phyloP scores from a whole-genome alignment of 2,113 vertebrate species.

The Jaculus jaculus region DNA sequence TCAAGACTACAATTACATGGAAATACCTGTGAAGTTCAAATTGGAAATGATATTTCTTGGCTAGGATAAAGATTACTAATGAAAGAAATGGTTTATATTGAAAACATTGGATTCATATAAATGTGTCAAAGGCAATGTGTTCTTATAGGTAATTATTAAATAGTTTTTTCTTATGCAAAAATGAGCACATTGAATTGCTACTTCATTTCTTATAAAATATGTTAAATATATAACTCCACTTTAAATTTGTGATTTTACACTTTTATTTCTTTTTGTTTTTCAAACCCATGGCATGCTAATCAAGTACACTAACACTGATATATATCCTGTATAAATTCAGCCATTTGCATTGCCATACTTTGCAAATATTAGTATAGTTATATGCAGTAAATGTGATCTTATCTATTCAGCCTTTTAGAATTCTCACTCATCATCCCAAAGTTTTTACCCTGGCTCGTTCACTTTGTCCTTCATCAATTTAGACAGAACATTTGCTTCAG shows the following conservation, averaged over 20 bases:
- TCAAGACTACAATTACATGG: background rate
- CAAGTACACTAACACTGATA: too few relatives aligned
- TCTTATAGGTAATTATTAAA: background rate
- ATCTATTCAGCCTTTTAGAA: background rate
- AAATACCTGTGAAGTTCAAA: background rate
- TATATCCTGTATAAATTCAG: background rate
- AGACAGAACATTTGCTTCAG: background rate
- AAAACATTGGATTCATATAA: background rate
- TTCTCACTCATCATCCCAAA: conserved; percentile 14
- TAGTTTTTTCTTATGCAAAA: conserved; percentile 29
- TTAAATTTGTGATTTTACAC: conserved; percentile 3
- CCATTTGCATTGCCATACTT: conserved; percentile 44
- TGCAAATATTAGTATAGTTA: conserved; percentile 23
- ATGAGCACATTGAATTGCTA: too few relatives aligned
- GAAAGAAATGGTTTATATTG: background rate
- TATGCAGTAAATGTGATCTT: conserved; percentile 6
- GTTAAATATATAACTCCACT: background rate
- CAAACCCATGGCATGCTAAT: background rate
- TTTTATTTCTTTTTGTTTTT: background rate
- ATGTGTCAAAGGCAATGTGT: background rate
- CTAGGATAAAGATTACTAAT: background rate
- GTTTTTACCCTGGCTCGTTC: conserved; percentile 30
- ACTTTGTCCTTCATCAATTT: conserved; percentile 4
- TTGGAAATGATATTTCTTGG: conserved; percentile 24
- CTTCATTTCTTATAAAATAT: background rate